Conservation (phyloP, 2,113 vertebrate genomes). For the Petroica traversi region DNA sequence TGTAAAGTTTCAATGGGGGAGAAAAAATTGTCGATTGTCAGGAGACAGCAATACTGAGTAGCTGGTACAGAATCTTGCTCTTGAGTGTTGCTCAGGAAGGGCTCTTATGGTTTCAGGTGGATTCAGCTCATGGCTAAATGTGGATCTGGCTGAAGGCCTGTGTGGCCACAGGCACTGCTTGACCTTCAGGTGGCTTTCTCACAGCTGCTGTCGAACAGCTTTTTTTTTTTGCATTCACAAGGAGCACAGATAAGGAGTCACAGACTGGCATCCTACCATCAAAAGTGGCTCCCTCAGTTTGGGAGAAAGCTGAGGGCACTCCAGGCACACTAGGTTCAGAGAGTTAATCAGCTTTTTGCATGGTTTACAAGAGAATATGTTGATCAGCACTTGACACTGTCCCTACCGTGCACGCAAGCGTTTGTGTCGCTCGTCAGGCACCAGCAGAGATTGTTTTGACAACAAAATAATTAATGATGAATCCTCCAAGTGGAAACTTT, state of each 20-base stretch:
- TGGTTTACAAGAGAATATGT: not conserved
- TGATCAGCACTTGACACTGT: not conserved
- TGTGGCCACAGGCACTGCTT: not conserved
- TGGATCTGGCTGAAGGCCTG: not conserved
- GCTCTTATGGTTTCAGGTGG: not conserved
- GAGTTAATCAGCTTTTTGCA: not conserved
- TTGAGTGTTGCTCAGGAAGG: not conserved
- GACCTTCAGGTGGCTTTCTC: not conserved
- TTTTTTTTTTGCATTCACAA: not conserved
- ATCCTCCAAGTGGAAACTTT: not conserved
- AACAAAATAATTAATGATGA: not conserved
- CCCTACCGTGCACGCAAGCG: rapidly evolving
- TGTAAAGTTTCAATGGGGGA: not conserved
- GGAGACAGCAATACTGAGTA: not conserved
- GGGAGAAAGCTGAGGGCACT: not conserved
- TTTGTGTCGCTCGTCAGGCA: rapidly evolving
- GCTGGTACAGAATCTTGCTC: not conserved
- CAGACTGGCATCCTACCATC: rapidly evolving
- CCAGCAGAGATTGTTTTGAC: constrained; percentile 24
- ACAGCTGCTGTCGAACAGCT: not conserved
- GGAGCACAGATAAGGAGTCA: not conserved
- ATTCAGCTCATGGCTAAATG: not conserved
- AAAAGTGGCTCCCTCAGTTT: not conserved
- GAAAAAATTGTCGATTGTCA: not conserved
- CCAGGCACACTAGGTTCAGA: not conserved